These are phyloP conservation scores for Temnothorax ravouxi DNA, from an alignment of 2,888 invertebrate species.

Conservation along the genomic window DNA sequence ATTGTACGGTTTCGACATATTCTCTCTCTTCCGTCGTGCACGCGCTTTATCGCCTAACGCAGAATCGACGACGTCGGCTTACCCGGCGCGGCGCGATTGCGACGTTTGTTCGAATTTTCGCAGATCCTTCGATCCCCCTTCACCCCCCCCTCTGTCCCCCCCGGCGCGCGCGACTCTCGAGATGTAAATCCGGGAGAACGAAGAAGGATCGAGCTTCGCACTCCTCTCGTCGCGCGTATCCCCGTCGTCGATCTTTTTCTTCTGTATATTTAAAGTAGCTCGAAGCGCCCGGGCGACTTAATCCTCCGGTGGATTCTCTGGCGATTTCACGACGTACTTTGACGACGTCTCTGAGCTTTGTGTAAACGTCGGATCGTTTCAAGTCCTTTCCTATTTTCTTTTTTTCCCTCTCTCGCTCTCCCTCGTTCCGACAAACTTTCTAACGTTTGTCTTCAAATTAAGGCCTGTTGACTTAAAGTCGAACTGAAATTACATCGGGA, in stretches of 20 bases:
- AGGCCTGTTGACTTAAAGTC: conserved; percentile 1
- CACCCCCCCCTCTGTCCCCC: neutral
- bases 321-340: conserved; percentile 4
- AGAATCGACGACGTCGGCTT: conserved; percentile 33
- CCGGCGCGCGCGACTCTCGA: neutral
- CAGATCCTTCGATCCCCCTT: neutral
- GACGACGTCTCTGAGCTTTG: conserved; percentile 6
- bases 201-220: neutral
- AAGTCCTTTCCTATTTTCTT: neutral
- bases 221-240: neutral
- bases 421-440: conserved; percentile 3
- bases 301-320: conserved; percentile 5
- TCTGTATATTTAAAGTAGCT: conserved; percentile 5
- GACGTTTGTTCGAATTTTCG: conserved; percentile 24
- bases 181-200: conserved; percentile 9
- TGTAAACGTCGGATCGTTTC: conserved; percentile 7
- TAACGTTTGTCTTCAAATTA: conserved; percentile 34
- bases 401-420: neutral
- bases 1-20: conserved; percentile 47
- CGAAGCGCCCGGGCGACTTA: neutral
- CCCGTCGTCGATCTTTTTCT: neutral
- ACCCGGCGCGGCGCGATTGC: neutral
- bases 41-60: neutral
- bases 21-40: neutral
- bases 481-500: conserved; percentile 7